Base-by-base conservation (phyloP, 92 coral and sea anemone genomes). In the Diadumene lineata region DNA sequence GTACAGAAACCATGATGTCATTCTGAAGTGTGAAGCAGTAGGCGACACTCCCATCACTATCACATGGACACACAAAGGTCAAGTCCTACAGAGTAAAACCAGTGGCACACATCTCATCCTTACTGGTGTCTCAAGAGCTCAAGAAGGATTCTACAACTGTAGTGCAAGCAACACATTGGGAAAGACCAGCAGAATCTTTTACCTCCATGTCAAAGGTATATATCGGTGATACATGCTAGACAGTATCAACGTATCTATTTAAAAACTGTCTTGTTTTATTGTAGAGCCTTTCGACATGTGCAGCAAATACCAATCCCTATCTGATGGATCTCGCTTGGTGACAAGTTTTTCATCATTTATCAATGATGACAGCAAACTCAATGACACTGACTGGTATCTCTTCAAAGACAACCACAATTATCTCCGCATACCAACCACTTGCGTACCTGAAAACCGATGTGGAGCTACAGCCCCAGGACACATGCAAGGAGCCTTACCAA, bases 51-150 rank as follows among this genome's bases (percentile, higher is more conserved):
- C 78, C 11, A 60, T 72, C 72, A 80, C 72, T 32, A 67, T 68
- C 60, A 74, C 79, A 24, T 80, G 84, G 84, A 43, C 46, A 11
- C 78, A 72, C 23, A 43, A 80, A 32, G 84, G 84, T 9, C 67
- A 30, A 21, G 57, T 80, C 28, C 38, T 80, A 33, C 84, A 80
- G 68, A 80, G 69, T 46, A 80, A 77, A 53, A 60, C 84, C 30
- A 46, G 72, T 43, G 25, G 44, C 31, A 70, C 71, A 16, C 72
- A 71, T n/a, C 79, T 80, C 74, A 69, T 29, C 21, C 60, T 80
- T 11, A 21, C 13, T 13, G 55, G 32, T n/a, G 84, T 64, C 29
- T 58, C 38, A 0, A 25, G 15, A 2, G 68, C 68, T 62, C 68
- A 62, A n/a, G 32, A 62, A 62, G 68, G 68, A 28, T 62, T 58